Evolutionary conservation across 2,797 vertebrate genomes (phyloP), one percentile per base, ranked within the genome.

Genomic region (Pantherophis vulpinus): DNA sequence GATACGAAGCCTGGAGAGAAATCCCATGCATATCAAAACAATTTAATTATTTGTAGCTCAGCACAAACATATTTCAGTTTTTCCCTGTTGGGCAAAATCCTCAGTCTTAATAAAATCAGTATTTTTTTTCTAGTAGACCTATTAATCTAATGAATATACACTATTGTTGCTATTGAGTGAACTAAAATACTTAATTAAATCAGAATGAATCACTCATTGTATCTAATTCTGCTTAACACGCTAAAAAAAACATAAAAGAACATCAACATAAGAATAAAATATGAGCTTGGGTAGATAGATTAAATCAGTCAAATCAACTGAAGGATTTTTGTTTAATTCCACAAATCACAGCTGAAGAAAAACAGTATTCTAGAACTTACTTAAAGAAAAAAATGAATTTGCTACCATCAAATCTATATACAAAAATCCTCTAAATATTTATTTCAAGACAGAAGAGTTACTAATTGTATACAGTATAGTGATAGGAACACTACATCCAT

Each of bases 141-240:
- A 58, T 91, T 93, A 86, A 23, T 54, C 86, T 18, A 47, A 0
- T 0, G 86, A 86, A 92, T 94, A 93, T 70, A 54, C 90, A 89
- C 27, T 94, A 90, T 90, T 91, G 86, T 94, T 9, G 5, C 60
- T 74, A 91, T 79, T 95, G 89, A 94, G 10, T 93, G 55, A 32
- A 20, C 60, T 47, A 74, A 92, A 10, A 93, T 93, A 93, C 94
- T 96, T 87, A 96, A 96, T 97, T 96, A 96, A 96, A 93, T 94
- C 95, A 93, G 94, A 96, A 96, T 56, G 94, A 96, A 97, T 96
- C 96, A 95, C 93, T 96, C 95, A 94, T 94, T 92, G 91, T 93
- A 94, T 96, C 95, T 97, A 91, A 92, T 96, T 96, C 93, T 93
- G 54, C 89, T 96, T 96, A 96, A 95, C 94, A 91, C 94, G 90